Conservation (phyloP, 1,140 invertebrate species). For the Papilio helenus region DNA sequence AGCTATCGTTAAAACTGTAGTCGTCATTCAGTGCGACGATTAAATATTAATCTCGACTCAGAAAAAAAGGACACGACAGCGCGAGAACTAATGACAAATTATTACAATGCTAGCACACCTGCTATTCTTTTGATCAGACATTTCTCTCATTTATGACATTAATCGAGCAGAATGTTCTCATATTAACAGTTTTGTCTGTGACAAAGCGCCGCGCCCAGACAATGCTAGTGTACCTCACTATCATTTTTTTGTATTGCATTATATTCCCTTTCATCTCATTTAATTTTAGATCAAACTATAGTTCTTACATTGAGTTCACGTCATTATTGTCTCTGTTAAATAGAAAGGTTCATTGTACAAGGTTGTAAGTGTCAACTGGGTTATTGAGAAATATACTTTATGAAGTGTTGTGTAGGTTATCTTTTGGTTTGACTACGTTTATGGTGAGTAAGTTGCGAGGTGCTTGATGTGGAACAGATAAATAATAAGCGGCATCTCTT, state of each 20-base stretch:
- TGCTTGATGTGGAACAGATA: slow-evolving; percentile 62
- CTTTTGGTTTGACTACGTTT: slow-evolving; percentile 38
- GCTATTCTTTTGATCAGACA: slow-evolving; percentile 81
- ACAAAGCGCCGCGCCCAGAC: slow-evolving; percentile 74
- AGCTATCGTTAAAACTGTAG: background rate
- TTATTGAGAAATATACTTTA: slow-evolving; percentile 49
- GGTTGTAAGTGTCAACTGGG: slow-evolving; percentile 40
- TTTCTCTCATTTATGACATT: slow-evolving; percentile 82
- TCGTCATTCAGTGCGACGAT: background rate
- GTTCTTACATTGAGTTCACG: slow-evolving; percentile 79
- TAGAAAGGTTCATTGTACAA: slow-evolving; percentile 41
- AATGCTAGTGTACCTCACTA: slow-evolving; percentile 66
- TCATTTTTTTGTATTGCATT: slow-evolving; percentile 78
- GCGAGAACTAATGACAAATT: slow-evolving; percentile 78
- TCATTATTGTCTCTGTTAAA: slow-evolving; percentile 76
- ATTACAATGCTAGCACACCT: slow-evolving; percentile 80
- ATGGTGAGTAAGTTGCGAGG: slow-evolving; percentile 38
- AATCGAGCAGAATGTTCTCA: slow-evolving; percentile 77
- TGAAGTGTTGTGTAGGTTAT: slow-evolving; percentile 33
- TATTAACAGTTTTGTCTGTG: slow-evolving; percentile 73
- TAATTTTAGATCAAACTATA: slow-evolving; percentile 80
- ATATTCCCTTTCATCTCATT: slow-evolving; percentile 79
- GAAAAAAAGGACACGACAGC: slow-evolving; percentile 64
- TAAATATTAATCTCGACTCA: slow-evolving; percentile 42
- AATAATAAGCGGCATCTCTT: slow-evolving; percentile 79